phyloP scores from a whole-genome alignment of 2,797 vertebrate species.

The Micrastur ruficollis region DNA sequence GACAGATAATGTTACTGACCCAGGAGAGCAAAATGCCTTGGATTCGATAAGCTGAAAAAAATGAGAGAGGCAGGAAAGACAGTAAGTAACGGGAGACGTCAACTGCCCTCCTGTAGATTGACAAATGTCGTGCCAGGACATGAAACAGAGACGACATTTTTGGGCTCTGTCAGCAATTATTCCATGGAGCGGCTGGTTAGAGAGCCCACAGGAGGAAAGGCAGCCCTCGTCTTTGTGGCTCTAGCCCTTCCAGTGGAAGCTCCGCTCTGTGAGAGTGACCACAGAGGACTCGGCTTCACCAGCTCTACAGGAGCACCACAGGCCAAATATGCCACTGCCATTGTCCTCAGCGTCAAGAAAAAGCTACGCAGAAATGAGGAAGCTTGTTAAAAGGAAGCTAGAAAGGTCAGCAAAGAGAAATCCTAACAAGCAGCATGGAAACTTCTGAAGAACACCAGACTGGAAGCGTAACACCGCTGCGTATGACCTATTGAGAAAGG shows the following conservation, averaged over 20 bases:
- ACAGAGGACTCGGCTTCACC: not conserved
- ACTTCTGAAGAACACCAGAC: conserved; percentile 27
- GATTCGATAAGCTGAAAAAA: not conserved
- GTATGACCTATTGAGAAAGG: conserved; percentile 62
- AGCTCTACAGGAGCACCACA: not conserved
- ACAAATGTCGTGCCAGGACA: not conserved
- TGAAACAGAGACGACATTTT: conserved; percentile 21
- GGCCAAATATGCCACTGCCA: not conserved
- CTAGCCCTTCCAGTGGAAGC: not conserved
- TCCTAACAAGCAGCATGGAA: not conserved
- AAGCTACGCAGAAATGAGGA: not conserved
- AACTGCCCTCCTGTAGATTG: not conserved
- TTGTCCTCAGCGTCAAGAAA: not conserved
- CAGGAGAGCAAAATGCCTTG: not conserved
- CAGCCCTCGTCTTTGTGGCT: not conserved
- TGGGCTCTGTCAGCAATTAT: not conserved
- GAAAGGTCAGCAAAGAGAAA: conserved; percentile 52
- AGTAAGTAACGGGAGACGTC: not conserved
- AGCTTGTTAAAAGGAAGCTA: conserved; percentile 20
- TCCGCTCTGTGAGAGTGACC: not conserved
- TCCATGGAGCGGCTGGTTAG: not conserved
- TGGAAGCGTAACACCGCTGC: not conserved
- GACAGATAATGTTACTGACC: not conserved
- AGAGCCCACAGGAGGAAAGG: not conserved
- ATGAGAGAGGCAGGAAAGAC: not conserved